Evolutionary conservation across 2,113 vertebrate genomes (phyloP).

Genomic region (Xiphophorus hellerii): DNA sequence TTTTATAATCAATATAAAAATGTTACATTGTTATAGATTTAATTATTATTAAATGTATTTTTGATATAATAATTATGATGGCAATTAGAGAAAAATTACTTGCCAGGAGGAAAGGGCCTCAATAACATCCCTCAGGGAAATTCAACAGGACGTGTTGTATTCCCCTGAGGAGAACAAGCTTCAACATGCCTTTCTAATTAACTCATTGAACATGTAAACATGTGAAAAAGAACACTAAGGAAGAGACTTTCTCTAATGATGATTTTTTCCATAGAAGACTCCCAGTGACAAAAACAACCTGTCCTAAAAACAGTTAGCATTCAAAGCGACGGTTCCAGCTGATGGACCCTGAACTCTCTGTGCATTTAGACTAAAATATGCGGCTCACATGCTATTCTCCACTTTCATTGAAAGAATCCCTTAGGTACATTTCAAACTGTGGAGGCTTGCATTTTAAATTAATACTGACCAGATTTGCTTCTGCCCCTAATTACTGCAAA

Average conservation of each 20-base stretch:
- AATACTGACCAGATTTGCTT: conserved; percentile 47
- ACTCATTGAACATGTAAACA: conserved; percentile 64
- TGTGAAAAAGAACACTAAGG: conserved; percentile 38
- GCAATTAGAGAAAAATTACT: conserved; percentile 2
- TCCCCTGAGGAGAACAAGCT: conserved; percentile 60
- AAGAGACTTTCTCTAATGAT: conserved; percentile 43
- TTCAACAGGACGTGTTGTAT: conserved; percentile 1
- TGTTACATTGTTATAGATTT: background rate
- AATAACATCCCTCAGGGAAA: too few relatives aligned
- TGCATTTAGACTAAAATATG: background rate
- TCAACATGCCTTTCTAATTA: conserved; percentile 76
- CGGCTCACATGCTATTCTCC: background rate
- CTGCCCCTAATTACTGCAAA: conserved; percentile 63
- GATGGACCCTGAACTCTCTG: background rate
- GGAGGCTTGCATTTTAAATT: conserved; percentile 29
- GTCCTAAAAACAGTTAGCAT: background rate
- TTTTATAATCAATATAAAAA: background rate
- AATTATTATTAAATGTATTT: background rate
- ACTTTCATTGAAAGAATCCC: background rate
- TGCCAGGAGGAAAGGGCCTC: conserved; percentile 1
- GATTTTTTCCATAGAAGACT: conserved; percentile 8
- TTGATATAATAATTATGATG: background rate
- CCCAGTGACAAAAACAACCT: conserved; percentile 19
- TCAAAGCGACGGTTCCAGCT: background rate
- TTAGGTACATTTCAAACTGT: background rate